Conservation (phyloP, 1,140 invertebrate species). For the Brachionus manjavacas region DNA sequence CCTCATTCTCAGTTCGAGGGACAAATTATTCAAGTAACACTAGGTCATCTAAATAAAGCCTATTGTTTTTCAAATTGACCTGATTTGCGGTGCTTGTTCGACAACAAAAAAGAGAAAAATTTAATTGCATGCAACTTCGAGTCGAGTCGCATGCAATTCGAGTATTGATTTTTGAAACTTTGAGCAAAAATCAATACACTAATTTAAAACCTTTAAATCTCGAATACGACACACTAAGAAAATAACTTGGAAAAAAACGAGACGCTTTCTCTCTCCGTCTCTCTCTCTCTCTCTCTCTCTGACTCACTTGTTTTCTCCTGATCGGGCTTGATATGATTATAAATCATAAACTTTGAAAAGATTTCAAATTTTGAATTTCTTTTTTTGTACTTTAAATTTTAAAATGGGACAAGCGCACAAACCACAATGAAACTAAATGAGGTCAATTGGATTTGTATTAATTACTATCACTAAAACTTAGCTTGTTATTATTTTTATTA, state of each 20-base stretch:
- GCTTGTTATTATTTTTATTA: constrained; percentile 11
- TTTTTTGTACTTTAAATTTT: constrained; percentile 15
- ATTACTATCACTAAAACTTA: constrained; percentile 25
- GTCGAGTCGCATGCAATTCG: constrained; percentile 15
- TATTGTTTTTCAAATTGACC: constrained; percentile 12
- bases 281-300: not conserved
- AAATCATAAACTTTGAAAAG: not conserved
- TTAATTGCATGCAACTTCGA: constrained; percentile 6
- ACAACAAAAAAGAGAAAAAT: not conserved
- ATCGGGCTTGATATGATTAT: not conserved
- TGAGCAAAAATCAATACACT: constrained; percentile 19
- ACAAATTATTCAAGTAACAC: constrained; percentile 27
- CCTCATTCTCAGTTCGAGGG: not conserved
- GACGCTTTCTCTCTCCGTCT: not conserved
- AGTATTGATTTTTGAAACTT: constrained; percentile 38
- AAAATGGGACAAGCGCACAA: constrained; percentile 23
- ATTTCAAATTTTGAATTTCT: not conserved
- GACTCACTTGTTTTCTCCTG: not conserved
- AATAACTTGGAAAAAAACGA: not conserved
- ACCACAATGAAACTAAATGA: constrained; percentile 14
- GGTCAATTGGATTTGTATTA: constrained; percentile 37
- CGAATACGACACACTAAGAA: not conserved
- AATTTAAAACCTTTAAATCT: not conserved
- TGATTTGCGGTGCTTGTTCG: not conserved
- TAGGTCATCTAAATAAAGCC: constrained; percentile 8